phyloP scores from a whole-genome alignment of 1,140 invertebrate genomes.

The Platorchestia sp. region DNA sequence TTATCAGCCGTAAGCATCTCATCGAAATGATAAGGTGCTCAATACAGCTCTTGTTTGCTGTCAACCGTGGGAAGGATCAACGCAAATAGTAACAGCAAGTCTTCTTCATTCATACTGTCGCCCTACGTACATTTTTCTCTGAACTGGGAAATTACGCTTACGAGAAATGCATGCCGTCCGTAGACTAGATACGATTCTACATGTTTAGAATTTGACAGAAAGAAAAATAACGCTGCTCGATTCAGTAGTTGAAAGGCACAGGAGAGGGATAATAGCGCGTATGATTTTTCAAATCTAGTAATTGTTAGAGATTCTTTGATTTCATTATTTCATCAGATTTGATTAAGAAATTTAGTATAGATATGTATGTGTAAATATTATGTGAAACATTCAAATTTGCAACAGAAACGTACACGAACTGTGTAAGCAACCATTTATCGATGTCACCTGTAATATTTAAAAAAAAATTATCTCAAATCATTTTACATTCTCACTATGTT shows the following conservation, averaged over 20 bases:
- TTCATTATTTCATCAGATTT: too few relatives aligned
- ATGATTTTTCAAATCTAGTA: too few relatives aligned
- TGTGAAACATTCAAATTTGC: too few relatives aligned
- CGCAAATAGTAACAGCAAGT: not conserved
- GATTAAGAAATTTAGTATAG: too few relatives aligned
- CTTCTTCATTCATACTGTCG: not conserved
- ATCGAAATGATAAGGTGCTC: not conserved
- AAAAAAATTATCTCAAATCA: too few relatives aligned
- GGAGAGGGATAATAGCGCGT: not conserved
- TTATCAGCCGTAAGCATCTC: not conserved
- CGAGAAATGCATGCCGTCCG: not conserved
- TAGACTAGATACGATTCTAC: not conserved
- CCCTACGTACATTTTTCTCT: not conserved
- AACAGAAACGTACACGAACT: too few relatives aligned
- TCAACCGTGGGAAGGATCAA: slow-evolving; percentile 6
- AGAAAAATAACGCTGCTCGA: not conserved
- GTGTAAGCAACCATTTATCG: too few relatives aligned
- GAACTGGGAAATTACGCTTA: not conserved
- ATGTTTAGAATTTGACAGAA: not conserved
- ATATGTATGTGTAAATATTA: too few relatives aligned
- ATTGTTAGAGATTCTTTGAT: too few relatives aligned
- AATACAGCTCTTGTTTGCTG: slow-evolving; percentile 7
- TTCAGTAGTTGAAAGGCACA: not conserved
- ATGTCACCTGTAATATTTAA: too few relatives aligned
- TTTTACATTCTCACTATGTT: too few relatives aligned